Percentiles rank a stretch among this genome's conserved stretches.
Conservation (phyloP, 2,797 vertebrate genomes). For the Onychomys torridus region DNA sequence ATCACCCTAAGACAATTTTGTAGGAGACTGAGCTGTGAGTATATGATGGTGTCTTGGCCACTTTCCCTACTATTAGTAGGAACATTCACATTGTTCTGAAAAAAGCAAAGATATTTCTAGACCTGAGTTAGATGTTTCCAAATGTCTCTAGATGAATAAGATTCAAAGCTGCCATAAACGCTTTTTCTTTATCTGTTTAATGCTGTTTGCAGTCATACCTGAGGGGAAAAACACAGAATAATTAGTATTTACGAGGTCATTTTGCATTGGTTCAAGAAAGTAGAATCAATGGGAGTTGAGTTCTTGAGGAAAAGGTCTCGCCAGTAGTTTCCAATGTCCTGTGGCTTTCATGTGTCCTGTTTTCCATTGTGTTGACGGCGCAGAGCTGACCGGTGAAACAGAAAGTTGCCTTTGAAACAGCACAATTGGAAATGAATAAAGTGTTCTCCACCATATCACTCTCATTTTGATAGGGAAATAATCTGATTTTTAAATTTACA, state of each 20-base stretch:
- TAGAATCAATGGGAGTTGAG: not conserved
- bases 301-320: not conserved
- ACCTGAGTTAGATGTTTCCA: not conserved
- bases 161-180: not conserved
- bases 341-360: not conserved
- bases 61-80: not conserved
- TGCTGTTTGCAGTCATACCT: constrained; percentile 21
- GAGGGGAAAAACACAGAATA: not conserved
- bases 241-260: constrained; percentile 14
- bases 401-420: not conserved
- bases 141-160: not conserved
- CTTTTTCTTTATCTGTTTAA: not conserved
- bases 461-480: not conserved
- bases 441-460: not conserved
- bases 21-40: not conserved
- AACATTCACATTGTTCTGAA: not conserved
- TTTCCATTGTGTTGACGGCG: not conserved
- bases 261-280: not conserved
- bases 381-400: not conserved
- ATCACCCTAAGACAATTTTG: not conserved
- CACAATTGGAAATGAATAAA: not conserved
- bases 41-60: no score
- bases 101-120: not conserved
- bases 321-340: not conserved
- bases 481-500: not conserved